Conservation (phyloP, 2,797 vertebrate species). For the Poecile montanus region DNA sequence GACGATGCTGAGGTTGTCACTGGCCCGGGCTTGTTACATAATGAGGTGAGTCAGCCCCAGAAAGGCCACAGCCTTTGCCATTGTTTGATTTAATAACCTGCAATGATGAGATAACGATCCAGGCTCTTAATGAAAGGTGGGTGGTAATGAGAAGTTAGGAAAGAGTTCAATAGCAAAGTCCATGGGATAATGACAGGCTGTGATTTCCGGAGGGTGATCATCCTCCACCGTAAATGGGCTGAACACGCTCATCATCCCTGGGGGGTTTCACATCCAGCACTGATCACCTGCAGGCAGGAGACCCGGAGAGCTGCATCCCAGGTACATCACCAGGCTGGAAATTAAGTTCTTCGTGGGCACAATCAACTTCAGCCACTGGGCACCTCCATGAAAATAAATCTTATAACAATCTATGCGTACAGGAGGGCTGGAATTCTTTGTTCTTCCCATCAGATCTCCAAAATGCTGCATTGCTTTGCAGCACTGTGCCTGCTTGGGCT, state of each 20-base stretch:
- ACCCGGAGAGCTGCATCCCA: neutral
- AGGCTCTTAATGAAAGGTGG: slow-evolving; percentile 42
- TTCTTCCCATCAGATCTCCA: neutral
- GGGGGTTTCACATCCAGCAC: neutral
- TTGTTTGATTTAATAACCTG: slow-evolving; percentile 53
- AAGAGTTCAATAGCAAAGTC: neutral
- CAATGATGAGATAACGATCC: slow-evolving; percentile 46
- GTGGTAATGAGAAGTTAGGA: slow-evolving; percentile 38
- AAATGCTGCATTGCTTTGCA: neutral
- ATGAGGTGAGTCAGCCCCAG: slow-evolving; percentile 26
- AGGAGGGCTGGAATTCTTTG: neutral
- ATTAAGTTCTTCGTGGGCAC: neutral
- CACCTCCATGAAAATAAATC: neutral
- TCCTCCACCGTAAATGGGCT: neutral
- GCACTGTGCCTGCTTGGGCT: neutral
- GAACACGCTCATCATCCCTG: neutral
- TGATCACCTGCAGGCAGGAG: neutral
- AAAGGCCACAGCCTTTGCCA: slow-evolving; percentile 38
- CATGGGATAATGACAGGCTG: slow-evolving; percentile 16
- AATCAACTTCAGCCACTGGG: neutral
- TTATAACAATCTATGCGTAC: rapidly evolving
- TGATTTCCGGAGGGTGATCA: neutral
- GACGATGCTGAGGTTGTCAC: slow-evolving; percentile 1
- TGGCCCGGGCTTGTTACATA: slow-evolving; percentile 13
- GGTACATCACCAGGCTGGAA: neutral